Base-by-base conservation (phyloP, 30 jellyfish, hydroid and myxozoan species). In the Turritopsis dohrnii region DNA sequence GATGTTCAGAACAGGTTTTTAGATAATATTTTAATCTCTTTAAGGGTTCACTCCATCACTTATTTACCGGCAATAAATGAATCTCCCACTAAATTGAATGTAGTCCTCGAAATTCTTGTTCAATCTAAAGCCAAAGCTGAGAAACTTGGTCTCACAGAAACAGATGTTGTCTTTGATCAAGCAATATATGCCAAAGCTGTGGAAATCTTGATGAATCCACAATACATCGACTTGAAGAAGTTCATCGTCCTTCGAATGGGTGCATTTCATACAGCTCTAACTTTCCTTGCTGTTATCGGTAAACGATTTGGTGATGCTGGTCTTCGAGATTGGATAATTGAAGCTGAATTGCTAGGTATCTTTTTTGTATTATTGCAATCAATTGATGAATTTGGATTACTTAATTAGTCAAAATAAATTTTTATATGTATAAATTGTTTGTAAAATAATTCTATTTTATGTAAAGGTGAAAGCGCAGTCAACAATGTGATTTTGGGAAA, bases 221-320 rank as follows among this genome's bases (percentile, higher is more conserved):
- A 21, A 52, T 54, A 80, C 65, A 74, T 26, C 25, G 89, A 18
- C 74, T 72, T 79, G 82, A 80, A 86, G 86, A 71, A 71, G 1
- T 86, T 52, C 75, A 86, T 79, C n/a, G 94, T 86, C 41, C 75
- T 86, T 80, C 52, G 89, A 28, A 71, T 86, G 85, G 94, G 94
- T 20, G 94, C 94, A 27, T 86, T 86, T 73, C 94, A 79, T 71
- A 86, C 94, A 72, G 27, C 89, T 17, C 72, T 79, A 21, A 86
- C 74, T 8, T 79, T 86, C 18, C 21, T 86, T 16, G 89, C 86
- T 28, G 89, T 86, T 71, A 86, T 72, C 17, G 94, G 89, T 28
- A 86, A 86, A 54, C 30, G 81, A 66, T 52, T 86, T 79, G 74
- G 52, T 17, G 94, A 86, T 86, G 86, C 94, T 69, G 94, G 89